Conservation (phyloP, 1,140 invertebrate species). For the Drosophila dunni region DNA sequence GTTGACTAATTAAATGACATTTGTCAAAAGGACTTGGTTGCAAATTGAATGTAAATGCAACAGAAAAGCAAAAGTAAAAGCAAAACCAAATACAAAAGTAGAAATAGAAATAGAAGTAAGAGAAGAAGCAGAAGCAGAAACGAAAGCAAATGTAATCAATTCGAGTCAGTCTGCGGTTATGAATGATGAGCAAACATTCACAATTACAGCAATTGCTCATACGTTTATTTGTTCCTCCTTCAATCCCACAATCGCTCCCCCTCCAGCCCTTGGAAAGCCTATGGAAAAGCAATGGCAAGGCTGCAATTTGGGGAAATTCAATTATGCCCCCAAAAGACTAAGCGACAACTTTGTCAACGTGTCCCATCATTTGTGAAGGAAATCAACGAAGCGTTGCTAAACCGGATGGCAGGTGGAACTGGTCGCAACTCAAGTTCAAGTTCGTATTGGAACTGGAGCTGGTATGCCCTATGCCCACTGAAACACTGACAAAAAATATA, state of each 20-base stretch:
- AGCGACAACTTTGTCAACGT: constrained; percentile 68
- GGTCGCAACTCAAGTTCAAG: background rate
- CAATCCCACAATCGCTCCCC: constrained; percentile 3
- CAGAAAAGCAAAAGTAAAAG: constrained; percentile 50
- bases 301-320: constrained; percentile 75
- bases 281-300: constrained; percentile 34
- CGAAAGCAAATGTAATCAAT: constrained; percentile 62
- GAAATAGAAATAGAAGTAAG: too few species aligned
- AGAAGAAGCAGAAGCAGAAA: constrained; percentile 35
- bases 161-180: constrained; percentile 58
- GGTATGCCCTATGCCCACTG: background rate
- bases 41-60: constrained; percentile 69
- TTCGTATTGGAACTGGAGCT: constrained; percentile 5
- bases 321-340: constrained; percentile 62
- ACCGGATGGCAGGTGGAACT: constrained; percentile 46
- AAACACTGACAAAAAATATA: background rate
- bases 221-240: constrained; percentile 18
- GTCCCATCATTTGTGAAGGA: constrained; percentile 51
- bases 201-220: constrained; percentile 77
- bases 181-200: constrained; percentile 78
- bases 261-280: background rate
- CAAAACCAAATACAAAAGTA: background rate
- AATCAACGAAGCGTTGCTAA: constrained; percentile 69
- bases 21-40: constrained; percentile 64
- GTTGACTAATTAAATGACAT: constrained; percentile 72